phyloP scores from a whole-genome alignment of 2,113 vertebrate genomes.

The Petrocephalus zakoni region DNA sequence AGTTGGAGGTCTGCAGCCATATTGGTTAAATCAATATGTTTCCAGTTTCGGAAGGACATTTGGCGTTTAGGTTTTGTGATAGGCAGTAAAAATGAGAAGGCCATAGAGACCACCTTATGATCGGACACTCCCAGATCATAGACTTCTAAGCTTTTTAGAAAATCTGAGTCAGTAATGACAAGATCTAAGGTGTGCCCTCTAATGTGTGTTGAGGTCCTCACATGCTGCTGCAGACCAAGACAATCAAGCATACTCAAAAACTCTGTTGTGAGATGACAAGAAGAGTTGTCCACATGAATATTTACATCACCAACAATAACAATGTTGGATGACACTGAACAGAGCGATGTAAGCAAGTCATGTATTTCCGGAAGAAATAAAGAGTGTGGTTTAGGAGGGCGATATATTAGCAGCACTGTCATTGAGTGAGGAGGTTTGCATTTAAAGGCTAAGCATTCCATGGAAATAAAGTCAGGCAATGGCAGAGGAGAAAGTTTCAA shows the following conservation, averaged over 20 bases:
- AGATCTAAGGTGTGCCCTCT: constrained; percentile 20
- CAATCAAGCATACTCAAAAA: constrained; percentile 19
- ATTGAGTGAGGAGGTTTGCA: too few relatives aligned
- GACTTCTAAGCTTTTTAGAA: neutral
- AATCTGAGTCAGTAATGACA: neutral
- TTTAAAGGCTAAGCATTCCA: too few relatives aligned
- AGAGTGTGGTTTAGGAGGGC: constrained; percentile 8
- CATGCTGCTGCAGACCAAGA: constrained; percentile 7
- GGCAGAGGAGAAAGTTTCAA: too few relatives aligned
- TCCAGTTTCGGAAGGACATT: constrained; percentile 1
- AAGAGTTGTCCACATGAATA: constrained; percentile 18
- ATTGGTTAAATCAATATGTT: neutral
- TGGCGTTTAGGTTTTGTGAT: neutral
- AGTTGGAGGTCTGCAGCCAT: neutral
- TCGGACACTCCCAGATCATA: constrained; percentile 6
- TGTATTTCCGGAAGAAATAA: constrained; percentile 15
- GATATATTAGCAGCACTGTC: too few relatives aligned
- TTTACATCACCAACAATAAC: constrained; percentile 22
- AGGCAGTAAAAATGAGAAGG: neutral
- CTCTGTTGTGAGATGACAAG: constrained; percentile 6
- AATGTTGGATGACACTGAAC: neutral
- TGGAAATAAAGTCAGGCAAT: too few relatives aligned
- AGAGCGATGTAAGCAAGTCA: neutral
- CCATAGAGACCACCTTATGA: neutral
- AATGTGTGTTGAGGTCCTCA: constrained; percentile 19